Base-by-base conservation (phyloP, 2,888 invertebrate species). In the Erebia palarica region DNA sequence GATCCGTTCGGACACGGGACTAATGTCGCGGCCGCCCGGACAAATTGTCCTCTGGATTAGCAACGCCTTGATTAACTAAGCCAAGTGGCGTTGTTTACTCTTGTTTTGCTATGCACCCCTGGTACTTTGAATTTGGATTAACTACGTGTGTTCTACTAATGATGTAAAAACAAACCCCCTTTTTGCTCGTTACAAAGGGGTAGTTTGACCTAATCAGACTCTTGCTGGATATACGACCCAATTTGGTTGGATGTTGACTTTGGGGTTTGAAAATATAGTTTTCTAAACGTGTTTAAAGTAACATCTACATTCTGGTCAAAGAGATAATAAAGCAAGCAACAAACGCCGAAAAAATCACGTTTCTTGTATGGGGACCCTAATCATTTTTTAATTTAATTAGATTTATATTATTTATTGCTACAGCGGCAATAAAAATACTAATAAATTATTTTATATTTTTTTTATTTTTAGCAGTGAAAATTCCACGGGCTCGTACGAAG, bases 41-140 rank as follows among this genome's bases (percentile, higher is more conserved):
- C 88, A 88, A 89, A 89, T 89, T 88, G 85, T 85, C 82, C 83
- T 79, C 81, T 81, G 86, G 87, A 89, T 89, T 89, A 88, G 86
- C 82, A 77, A 79, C 84, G 86, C 86, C 86, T 88, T 90, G 88
- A 91, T 91, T 91, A 91, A 88, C 88, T 89, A 86, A 87, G 84
- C 87, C 82, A 79, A 82, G 83, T 84, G 84, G 82, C 75, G 78
- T 77, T 76, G 80, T 85, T 81, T 82, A 78, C 81, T 82, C 82
- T 84, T 86, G 82, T 83, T 89, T 86, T 83, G 84, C 87, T 89
- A 90, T 91, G 88, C 88, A 86, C 88, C 86, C 90, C 88, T 87
- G 80, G 86, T 89, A 86, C 80, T 78, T 77, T 68, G 44, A 60
- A 59, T 66, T 69, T 47, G 64, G 58, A 72, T 68, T 65, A 72